Percentiles rank a stretch among this genome's conserved stretches.
Evolutionary conservation across 2,797 vertebrate species (phyloP).

Genomic region (Tangara arthus): DNA sequence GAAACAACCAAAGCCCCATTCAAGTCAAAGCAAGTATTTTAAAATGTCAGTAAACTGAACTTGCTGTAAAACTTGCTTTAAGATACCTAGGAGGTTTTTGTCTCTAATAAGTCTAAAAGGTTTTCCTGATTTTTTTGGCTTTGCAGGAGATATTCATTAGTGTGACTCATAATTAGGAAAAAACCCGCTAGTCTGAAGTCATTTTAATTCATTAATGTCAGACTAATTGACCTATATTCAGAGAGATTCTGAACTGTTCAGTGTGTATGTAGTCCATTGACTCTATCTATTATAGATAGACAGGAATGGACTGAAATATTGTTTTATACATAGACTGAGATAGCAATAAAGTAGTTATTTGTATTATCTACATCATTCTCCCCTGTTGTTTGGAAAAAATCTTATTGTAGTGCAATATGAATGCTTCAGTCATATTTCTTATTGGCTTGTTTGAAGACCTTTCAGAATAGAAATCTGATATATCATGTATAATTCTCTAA

Average conservation of each 20-base stretch:
- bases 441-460: neutral
- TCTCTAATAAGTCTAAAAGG: neutral
- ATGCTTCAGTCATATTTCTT: neutral
- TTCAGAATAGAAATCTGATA: neutral
- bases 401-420: neutral
- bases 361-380: neutral
- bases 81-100: neutral
- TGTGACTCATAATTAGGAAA: neutral
- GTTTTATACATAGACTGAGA: neutral
- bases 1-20: neutral
- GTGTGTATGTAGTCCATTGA: neutral
- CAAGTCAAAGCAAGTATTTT: neutral
- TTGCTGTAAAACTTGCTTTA: neutral
- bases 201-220: neutral
- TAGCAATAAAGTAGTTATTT: neutral
- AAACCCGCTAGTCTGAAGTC: fast-evolving
- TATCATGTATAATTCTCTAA: neutral
- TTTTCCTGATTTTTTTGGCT: neutral
- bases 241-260: neutral
- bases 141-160: neutral
- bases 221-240: neutral
- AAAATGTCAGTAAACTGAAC: neutral
- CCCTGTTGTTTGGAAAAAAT: neutral
- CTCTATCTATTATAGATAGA: neutral
- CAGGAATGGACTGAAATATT: neutral